phyloP scores from a whole-genome alignment of 2,113 vertebrate species.

The Cephalopholis sonnerati region DNA sequence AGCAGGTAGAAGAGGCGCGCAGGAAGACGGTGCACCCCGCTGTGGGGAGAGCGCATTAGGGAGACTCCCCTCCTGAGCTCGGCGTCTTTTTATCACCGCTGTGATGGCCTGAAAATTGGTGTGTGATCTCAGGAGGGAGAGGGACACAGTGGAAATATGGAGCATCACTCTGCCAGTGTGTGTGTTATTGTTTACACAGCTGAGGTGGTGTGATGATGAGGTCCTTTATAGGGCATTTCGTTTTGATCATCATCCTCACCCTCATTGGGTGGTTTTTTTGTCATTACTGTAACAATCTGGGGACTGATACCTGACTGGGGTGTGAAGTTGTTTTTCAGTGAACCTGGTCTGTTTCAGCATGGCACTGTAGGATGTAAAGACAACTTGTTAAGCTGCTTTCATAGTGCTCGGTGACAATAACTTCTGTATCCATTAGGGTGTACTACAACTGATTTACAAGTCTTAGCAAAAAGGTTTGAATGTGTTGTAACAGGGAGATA shows the following conservation, averaged over 20 bases:
- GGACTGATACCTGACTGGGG: not conserved
- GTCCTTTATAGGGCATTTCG: slow-evolving; percentile 26
- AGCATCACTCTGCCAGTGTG: slow-evolving; percentile 11
- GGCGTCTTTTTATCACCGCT: slow-evolving; percentile 66
- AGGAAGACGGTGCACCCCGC: slow-evolving; percentile 56
- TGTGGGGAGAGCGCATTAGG: slow-evolving; percentile 71
- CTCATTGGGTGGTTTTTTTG: not conserved
- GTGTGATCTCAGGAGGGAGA: slow-evolving; percentile 49
- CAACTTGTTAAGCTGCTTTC: not conserved
- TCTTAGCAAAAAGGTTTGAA: not conserved
- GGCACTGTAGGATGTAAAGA: not conserved
- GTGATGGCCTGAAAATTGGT: slow-evolving; percentile 68
- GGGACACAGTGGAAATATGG: slow-evolving; percentile 8
- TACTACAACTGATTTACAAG: not conserved
- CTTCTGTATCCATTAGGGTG: not conserved
- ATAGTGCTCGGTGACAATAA: not conserved
- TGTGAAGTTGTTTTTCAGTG: slow-evolving; percentile 5
- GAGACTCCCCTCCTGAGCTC: slow-evolving; percentile 55
- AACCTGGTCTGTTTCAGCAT: slow-evolving; percentile 14
- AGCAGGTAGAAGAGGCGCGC: slow-evolving; percentile 58
- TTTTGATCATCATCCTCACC: slow-evolving; percentile 14
- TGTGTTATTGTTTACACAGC: slow-evolving; percentile 44
- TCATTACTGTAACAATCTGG: not conserved
- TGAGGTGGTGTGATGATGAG: slow-evolving; percentile 54
- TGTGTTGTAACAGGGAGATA: not conserved